phyloP scores from a whole-genome alignment of 2,888 invertebrate genomes.

The Diarsia dahlii region DNA sequence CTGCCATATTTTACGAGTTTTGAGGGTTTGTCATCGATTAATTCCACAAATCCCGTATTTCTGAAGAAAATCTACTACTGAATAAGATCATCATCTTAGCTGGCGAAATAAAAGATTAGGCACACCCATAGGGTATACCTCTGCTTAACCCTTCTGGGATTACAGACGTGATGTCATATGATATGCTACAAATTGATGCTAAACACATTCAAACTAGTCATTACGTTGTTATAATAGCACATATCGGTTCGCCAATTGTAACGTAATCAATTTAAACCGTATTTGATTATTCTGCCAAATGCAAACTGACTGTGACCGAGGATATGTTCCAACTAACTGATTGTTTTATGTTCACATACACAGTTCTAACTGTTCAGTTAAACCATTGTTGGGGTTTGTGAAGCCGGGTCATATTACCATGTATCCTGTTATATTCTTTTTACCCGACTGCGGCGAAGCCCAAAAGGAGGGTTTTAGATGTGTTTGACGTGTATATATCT shows the following conservation, averaged over 20 bases:
- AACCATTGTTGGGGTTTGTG: neutral
- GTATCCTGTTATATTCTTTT: too few relatives aligned
- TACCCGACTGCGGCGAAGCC: too few relatives aligned
- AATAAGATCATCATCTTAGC: too few relatives aligned
- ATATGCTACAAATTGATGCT: neutral
- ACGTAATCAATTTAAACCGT: constrained; percentile 12
- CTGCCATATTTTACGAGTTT: neutral
- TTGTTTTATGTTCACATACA: constrained; percentile 7
- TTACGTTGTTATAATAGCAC: neutral
- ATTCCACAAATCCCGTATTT: neutral
- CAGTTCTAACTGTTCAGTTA: neutral
- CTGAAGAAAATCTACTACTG: neutral
- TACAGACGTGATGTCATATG: neutral
- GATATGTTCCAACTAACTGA: constrained; percentile 19
- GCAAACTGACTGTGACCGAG: neutral
- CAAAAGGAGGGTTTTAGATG: too few relatives aligned
- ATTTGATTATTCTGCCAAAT: constrained; percentile 24
- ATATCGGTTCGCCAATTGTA: constrained; percentile 12
- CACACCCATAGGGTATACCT: too few relatives aligned
- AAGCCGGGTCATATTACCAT: neutral
- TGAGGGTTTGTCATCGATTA: neutral
- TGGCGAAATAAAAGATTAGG: too few relatives aligned
- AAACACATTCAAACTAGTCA: neutral
- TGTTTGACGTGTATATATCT: too few relatives aligned
- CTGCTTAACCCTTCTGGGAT: neutral